Evolutionary conservation across 2,797 vertebrate species (phyloP), one percentile per base, ranked within the genome.

Genomic region (Acanthornis magna): DNA sequence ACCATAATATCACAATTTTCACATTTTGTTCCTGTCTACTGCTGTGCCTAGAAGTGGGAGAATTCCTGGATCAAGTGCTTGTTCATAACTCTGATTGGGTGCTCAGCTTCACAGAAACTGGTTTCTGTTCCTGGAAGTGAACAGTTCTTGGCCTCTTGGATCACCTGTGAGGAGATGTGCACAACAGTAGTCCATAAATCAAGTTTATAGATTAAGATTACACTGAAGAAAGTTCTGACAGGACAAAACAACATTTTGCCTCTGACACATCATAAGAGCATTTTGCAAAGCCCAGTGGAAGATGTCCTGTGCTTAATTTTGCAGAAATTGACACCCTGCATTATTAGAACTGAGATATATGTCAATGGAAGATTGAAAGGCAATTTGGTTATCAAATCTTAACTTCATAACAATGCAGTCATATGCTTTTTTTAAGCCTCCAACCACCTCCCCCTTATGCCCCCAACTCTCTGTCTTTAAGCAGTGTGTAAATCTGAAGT

Each of bases 381-480:
- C 2, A 68, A 16, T 62, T 47, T 79, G 22, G 3, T 34, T 63
- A 32, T 47, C 40, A 82, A 63, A 63, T 29, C 16, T 72, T 68
- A 15, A 42, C 36, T 32, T 88, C 26, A 19, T 18, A 12, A 16
- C 11, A 79, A 54, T 38, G 9, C 17, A 45, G 30, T 25, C 3
- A 58, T 15, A 13, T 1, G 5, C 3, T 45, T 68, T 36, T 53
- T 42, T 32, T 10, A 48, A 32, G 2, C 7, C 17, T 40, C 5
- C 21, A 34, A 18, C 7, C 16, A 58, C n/a, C 14, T 60, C 17
- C 7, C 3, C 4, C 4, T 9, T 17, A 36, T 51, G 1, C 1
- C 1, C 3, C 14, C 30, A 55, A 0, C 7, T 65, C 22, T 68
- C 29, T 55, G 9, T 47, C 17, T 67, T 30, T 51, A 70, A 78